Conservation (phyloP, 2,888 invertebrate species). For the Erebia palarica region DNA sequence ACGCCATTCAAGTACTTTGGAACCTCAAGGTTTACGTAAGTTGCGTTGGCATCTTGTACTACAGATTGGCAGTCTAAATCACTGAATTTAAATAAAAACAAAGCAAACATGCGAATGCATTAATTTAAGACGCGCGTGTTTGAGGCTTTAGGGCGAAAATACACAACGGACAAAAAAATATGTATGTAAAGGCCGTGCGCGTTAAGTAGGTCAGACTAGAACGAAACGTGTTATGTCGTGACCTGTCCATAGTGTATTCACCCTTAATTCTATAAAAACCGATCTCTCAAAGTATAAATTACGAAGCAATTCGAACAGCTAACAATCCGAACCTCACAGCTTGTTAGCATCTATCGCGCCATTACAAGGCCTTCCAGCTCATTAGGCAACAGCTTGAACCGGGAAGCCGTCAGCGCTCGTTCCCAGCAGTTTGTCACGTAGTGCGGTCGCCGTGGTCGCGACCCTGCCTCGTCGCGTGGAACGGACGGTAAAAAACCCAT, state of each 20-base stretch:
- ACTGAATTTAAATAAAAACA: no score
- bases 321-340: conserved; percentile 9
- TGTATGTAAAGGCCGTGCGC: no score
- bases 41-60: no score
- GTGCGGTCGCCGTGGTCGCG: conserved; percentile 54
- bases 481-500: conserved; percentile 54
- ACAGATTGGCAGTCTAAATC: no score
- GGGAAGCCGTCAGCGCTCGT: conserved; percentile 59
- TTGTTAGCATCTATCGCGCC: conserved; percentile 33
- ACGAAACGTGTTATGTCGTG: neutral
- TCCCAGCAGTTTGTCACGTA: conserved; percentile 67
- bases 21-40: no score
- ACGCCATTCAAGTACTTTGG: no score
- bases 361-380: conserved; percentile 30
- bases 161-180: no score
- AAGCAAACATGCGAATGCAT: no score
- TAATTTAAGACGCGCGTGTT: no score
- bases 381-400: conserved; percentile 39
- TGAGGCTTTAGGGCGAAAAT: no score
- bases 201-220: no score
- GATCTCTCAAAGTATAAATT: conserved; percentile 2
- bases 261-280: conserved; percentile 1
- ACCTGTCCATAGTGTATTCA: neutral
- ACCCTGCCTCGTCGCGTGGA: conserved; percentile 63
- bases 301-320: conserved; percentile 20